Base-by-base conservation (phyloP, 2,888 invertebrate genomes). In the Ectemnius cavifrons region DNA sequence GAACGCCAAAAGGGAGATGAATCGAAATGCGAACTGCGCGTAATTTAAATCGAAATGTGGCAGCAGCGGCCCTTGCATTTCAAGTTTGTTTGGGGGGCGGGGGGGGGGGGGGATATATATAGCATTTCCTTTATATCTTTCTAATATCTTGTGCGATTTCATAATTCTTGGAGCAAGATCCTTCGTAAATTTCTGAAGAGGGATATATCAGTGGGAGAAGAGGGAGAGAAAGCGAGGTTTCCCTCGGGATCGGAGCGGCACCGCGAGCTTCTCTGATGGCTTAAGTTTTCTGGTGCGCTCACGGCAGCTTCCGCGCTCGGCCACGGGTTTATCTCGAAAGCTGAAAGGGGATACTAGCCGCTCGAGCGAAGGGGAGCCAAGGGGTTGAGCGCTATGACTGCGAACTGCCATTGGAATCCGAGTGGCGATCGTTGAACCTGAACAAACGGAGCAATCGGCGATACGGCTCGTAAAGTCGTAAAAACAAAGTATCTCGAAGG, bases 391-490 rank as follows among this genome's bases (percentile, higher is more conserved):
- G 70, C 71, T 61, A 78, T 71, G 79, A 77, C 67, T 70, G 79
- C 49, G 71, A 70, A 67, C 72, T 77, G 71, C 66, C 66, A 74
- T 80, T 27, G 72, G 73, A 80, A 79, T 83, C 73, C 78, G 78
- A 71, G 71, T 73, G 78, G 67, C 80, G 83, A 86, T 80, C 84
- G 79, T 81, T 81, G 84, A 86, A 85, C 85, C 79, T 73, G 79
- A 84, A 82, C 78, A 80, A 84, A 83, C 80, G 80, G 78, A 81
- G 79, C 82, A 81, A 83, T 84, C 78, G 80, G 66, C 74, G 80
- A 84, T 83, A 78, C 78, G 80, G 70, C 73, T 85, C 81, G 81
- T 84, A 82, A 84, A 85, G 79, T 66, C 79, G 79, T 85, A 84
- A 84, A 84, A 86, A 81, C 79, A 82, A 83, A 79, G 81, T 82